phyloP scores from a whole-genome alignment of 1,140 invertebrate species.

The Papilio aristodemus region DNA sequence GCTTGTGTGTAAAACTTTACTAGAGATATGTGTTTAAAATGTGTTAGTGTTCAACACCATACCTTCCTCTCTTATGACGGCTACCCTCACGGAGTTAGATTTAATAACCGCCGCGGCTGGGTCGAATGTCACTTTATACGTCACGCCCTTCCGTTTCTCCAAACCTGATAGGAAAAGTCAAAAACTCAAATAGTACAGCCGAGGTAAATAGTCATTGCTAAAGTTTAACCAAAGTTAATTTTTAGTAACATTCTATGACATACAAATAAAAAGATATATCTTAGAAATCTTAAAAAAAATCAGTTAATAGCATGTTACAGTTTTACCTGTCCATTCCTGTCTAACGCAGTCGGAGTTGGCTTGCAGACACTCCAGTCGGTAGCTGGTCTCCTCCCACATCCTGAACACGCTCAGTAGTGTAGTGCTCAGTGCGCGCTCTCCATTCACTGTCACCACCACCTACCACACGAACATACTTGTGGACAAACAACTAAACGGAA shows the following conservation, averaged over 20 bases:
- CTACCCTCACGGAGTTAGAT: slow-evolving; percentile 85
- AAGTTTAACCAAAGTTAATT: too few relatives aligned
- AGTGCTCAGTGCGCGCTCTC: slow-evolving; percentile 82
- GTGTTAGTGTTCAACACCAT: too few relatives aligned
- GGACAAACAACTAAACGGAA: too few relatives aligned
- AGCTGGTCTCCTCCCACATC: slow-evolving; percentile 98
- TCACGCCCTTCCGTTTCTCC: slow-evolving; percentile 82
- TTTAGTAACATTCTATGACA: too few relatives aligned
- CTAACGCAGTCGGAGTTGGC: slow-evolving; percentile 88
- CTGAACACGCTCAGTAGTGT: slow-evolving; percentile 85
- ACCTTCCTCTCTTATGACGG: slow-evolving; percentile 97
- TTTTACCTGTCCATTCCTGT: slow-evolving; percentile 85
- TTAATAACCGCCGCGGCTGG: slow-evolving; percentile 80
- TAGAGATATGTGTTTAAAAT: too few relatives aligned
- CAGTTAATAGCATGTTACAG: too few relatives aligned
- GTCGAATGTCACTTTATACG: slow-evolving; percentile 87
- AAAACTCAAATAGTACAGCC: neutral
- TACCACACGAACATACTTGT: slow-evolving; percentile 40
- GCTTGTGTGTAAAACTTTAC: too few relatives aligned
- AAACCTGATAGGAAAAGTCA: slow-evolving; percentile 63
- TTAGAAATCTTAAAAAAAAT: too few relatives aligned
- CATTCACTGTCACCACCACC: slow-evolving; percentile 83
- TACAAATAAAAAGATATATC: too few relatives aligned
- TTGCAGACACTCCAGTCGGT: slow-evolving; percentile 91
- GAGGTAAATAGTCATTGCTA: too few relatives aligned